Base-by-base conservation (phyloP, 2,797 vertebrate genomes). In the Hapalemur alaotrensis region DNA sequence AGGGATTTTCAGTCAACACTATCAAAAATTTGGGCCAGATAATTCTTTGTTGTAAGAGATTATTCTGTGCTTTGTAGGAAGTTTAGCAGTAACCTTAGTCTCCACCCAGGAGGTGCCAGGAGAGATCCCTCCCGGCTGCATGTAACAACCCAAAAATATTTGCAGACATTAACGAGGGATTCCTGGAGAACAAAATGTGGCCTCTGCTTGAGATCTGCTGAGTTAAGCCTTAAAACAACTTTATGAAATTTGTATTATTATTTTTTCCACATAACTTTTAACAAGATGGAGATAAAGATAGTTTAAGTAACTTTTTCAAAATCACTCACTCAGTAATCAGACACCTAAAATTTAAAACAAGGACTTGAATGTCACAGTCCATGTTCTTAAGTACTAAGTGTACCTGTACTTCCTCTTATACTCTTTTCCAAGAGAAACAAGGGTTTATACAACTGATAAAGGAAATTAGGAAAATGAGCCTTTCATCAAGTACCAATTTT, bases 71-170 rank as follows among this genome's bases (percentile, higher is more conserved):
- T 28, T 7, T 61, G 18, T 41, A 46, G 38, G 7, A 82, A 38
- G 7, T 32, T 93, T 32, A n/a, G 12, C 22, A 59, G 6, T 85
- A 63, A 28, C 18, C 6, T 67, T 63, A 50, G n/a, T 15, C 6
- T 88, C 10, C 15, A 65, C 9, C 13, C 10, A 76, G 7, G 61
- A 69, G 28, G 52, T 65, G 30, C 35, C 17, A 46, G 10, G 2
- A 86, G 3, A 25, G 61, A 48, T 1, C 0, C 7, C 4, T 48
- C 7, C n/a, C 8, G 0, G 22, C 1, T 10, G 43, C 8, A 48
- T 20, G 7, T 57, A 75, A 80, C 6, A 86, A n/a, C 43, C 7
- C 38, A 30, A 46, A 93, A 78, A 52, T 43, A 80, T 75, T 10
- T 92, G 28, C 35, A 72, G 28, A 50, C 5, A 30, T 20, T 72